Evolutionary conservation across 2,797 vertebrate species (phyloP).

Genomic region (Euphonia xanthogaster): DNA sequence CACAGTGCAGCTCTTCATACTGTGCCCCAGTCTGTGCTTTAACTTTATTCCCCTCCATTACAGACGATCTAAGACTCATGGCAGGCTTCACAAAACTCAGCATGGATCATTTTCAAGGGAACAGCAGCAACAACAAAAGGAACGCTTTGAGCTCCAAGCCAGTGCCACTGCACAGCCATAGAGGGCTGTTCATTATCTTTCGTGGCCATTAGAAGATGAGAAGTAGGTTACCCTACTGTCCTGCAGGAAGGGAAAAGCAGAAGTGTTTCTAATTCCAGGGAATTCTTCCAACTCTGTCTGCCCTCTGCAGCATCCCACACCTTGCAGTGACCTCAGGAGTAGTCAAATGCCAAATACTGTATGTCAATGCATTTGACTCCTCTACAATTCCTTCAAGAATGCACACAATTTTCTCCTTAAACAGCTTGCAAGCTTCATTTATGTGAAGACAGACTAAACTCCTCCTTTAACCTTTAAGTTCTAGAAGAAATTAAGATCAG

Average conservation of each 20-base stretch:
- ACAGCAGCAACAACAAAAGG: not conserved
- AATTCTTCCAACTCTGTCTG: not conserved
- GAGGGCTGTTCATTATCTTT: not conserved
- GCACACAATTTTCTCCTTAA: not conserved
- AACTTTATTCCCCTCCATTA: not conserved
- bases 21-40: not conserved
- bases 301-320: not conserved
- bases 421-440: not conserved
- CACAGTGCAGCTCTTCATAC: not conserved
- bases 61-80: not conserved
- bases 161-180: not conserved
- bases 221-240: not conserved
- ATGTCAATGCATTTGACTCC: not conserved
- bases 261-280: not conserved
- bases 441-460: not conserved
- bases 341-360: not conserved
- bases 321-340: not conserved
- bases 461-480: not conserved
- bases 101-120: not conserved
- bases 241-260: not conserved
- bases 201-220: not conserved
- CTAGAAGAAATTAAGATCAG: not conserved
- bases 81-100: not conserved
- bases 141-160: not conserved
- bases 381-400: not conserved